These are phyloP conservation scores for Actinemys pallida DNA, from an alignment of 2,113 vertebrate species.

Conservation along the genomic window DNA sequence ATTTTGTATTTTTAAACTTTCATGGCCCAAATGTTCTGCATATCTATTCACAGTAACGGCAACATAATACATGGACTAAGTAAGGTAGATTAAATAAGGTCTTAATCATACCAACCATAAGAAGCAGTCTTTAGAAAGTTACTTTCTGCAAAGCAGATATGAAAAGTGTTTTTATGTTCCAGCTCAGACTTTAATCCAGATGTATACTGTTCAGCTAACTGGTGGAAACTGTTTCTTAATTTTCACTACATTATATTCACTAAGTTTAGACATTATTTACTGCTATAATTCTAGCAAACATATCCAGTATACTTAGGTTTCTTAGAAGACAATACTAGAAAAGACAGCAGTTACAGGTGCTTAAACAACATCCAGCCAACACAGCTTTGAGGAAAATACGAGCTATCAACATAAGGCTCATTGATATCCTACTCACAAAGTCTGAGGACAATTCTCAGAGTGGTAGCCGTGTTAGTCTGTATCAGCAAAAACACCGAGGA, in stretches of 20 bases:
- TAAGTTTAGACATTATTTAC: neutral
- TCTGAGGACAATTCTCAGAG: neutral
- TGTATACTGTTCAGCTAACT: neutral
- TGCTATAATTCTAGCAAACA: neutral
- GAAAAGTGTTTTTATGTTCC: neutral
- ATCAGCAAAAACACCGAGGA: no score
- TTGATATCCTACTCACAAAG: neutral
- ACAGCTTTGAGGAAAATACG: neutral
- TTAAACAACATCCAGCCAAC: neutral
- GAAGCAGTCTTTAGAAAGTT: neutral
- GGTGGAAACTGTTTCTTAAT: neutral
- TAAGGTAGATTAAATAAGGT: neutral
- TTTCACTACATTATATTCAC: constrained; percentile 15
- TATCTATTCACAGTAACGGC: neutral
- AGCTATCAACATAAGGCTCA: neutral
- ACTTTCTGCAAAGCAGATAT: neutral
- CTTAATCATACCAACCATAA: neutral
- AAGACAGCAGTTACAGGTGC: neutral
- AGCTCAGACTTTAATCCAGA: neutral
- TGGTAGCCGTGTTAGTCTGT: no score
- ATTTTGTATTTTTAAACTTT: neutral
- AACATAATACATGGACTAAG: neutral
- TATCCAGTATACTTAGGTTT: neutral
- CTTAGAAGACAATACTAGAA: neutral
- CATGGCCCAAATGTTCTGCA: neutral